Evolutionary conservation across 2,113 vertebrate species (phyloP), one percentile per base, ranked within the genome.

Genomic region (Drymodes brunneopygia): DNA sequence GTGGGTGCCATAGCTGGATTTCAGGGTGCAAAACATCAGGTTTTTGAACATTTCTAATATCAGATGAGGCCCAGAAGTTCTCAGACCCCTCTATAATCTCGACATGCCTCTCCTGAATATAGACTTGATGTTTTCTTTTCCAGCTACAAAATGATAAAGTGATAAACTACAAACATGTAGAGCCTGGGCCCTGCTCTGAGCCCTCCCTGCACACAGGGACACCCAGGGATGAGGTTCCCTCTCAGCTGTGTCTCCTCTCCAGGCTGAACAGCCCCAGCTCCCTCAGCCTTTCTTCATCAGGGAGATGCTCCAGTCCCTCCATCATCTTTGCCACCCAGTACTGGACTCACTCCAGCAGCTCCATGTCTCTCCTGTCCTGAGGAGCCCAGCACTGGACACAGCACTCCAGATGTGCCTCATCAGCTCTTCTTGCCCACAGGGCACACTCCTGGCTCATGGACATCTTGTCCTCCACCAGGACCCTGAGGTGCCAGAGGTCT

Each of bases 291-390:
- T 38, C 38, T 11, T 38, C 38, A 38, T 38, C 38, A 38, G 38
- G 38, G 38, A 47, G 28, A 40, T 21, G 56, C 28, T 78, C 54
- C 64, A 61, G 19, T 0, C 8, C 45, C 5, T 61, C 0, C 33
- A 33, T 7, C 22, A 15, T 5, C n/a, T 15, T 28, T 77, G 27
- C 1, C 71, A 86, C 17, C 11, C 33, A 0, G 0, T 3, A 1
- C 61, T 2, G 2, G 1, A 42, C 10, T 0, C 9, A 1, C 21
- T 35, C 31, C 62, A 77, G 33, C 15, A 70, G 8, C 15, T 62
- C 47, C 24, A 4, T 3, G 47, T 62, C 24, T 14, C 15, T 61
- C 28, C 2, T 47, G 56, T 54, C 10, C n/a, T 0, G 0, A 21
- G 0, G 15, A 62, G n/a, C 33, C 47, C n/a, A 79, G 47, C 62